phyloP scores from a whole-genome alignment of 92 coral and sea anemone genomes.

The Bergia sp. region DNA sequence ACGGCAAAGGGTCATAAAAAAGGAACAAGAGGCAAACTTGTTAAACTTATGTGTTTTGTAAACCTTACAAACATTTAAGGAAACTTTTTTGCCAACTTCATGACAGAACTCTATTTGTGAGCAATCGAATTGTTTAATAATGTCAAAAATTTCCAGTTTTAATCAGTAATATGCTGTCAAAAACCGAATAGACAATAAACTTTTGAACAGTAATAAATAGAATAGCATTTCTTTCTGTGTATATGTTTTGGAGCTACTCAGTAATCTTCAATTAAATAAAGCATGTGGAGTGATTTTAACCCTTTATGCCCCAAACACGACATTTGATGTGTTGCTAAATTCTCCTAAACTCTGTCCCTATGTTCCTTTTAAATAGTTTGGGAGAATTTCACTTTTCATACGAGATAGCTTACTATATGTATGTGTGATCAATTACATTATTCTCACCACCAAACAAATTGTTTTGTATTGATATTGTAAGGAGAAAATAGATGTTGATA shows the following conservation, averaged over 20 bases:
- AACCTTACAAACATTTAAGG: slow-evolving; percentile 49
- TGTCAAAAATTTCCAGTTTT: background rate
- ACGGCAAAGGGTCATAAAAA: slow-evolving; percentile 27
- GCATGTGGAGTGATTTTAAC: background rate
- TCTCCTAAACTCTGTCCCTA: no score
- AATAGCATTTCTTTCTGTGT: background rate
- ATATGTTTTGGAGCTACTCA: background rate
- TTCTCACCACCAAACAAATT: no score
- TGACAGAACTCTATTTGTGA: slow-evolving; percentile 20
- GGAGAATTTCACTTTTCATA: no score
- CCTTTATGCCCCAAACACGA: no score
- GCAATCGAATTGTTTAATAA: background rate
- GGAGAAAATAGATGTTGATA: no score
- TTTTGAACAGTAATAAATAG: no score
- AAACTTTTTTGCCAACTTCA: slow-evolving; percentile 39
- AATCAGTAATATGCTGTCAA: background rate
- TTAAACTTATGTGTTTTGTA: slow-evolving; percentile 2
- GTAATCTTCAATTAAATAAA: background rate
- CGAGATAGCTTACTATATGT: no score
- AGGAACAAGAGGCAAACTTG: slow-evolving; percentile 63
- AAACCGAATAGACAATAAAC: background rate
- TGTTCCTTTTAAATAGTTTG: no score
- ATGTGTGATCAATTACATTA: no score
- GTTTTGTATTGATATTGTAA: no score
- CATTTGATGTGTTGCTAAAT: no score